Base-by-base conservation (phyloP, 2,113 vertebrate genomes). In the Ptilorrhoa leucosticta region DNA sequence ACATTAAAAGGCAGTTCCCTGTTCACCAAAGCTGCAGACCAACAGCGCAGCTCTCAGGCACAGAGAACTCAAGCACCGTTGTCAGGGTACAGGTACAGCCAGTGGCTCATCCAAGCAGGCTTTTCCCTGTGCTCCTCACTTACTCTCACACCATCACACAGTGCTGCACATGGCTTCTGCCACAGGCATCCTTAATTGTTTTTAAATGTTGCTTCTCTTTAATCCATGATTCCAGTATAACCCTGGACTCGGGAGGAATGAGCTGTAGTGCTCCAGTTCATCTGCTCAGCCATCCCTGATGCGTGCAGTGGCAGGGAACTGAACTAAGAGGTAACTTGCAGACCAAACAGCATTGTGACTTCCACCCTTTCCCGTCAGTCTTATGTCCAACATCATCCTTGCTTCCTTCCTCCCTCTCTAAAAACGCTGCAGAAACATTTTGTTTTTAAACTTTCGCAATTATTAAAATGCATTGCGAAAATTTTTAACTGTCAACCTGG, bases 61-160 rank as follows among this genome's bases (percentile, higher is more conserved):
- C 13, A 28, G 47, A 35, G 22, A 63, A 10, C 7, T 33, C 1
- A 0, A 13, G 24, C 66, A 47, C 7, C 3, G 2, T 0, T 37
- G 47, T 39, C 22, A 58, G 4, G 11, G 6, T 19, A 2, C 2
- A 11, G 3, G 3, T 2, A 10, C 47, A 68, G 68, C 31, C 33
- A 16, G 39, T 0, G 28, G 3, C 33, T 51, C 35, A 4, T 3
- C 20, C 33, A 9, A 2, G 20, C 0, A 4, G 15, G 7, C 27
- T 63, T 35, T 22, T 53, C 8, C 47, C 19, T 48, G 1, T 9
- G n/a, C 44, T 31, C 1, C 0, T 26, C 51, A 0, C 11, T 58
- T 9, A 7, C 27, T 42, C 4, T 35, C 22, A 23, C 37, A 10
- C 21, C 20, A 4, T 12, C 31, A 5, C 4, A 5, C 18, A 9